These are phyloP conservation scores for Hydrozoanthus gracilis DNA, from an alignment of 92 coral and sea anemone genomes.

Conservation along the genomic window DNA sequence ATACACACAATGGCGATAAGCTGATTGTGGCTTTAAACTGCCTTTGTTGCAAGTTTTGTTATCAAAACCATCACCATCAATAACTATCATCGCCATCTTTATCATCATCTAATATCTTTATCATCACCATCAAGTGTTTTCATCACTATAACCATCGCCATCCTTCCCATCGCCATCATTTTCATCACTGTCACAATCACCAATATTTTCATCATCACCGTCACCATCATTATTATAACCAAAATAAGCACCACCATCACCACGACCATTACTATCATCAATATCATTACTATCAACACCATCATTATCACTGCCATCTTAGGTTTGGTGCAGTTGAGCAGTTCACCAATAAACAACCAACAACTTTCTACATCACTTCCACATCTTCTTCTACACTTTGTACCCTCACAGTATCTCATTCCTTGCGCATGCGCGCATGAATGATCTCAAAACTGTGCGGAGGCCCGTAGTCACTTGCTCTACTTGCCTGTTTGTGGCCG, in stretches of 20 bases:
- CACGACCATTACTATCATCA: neutral
- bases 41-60: neutral
- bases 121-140: neutral
- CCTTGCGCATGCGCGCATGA: too few relatives aligned
- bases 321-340: too few relatives aligned
- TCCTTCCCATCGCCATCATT: neutral
- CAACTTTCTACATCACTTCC: too few relatives aligned
- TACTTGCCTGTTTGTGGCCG: slow-evolving; percentile 57
- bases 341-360: too few relatives aligned
- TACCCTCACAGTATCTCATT: too few relatives aligned
- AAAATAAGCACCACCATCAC: neutral
- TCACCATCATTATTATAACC: neutral
- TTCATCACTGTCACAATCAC: neutral
- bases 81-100: too few relatives aligned
- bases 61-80: neutral
- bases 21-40: neutral
- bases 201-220: neutral
- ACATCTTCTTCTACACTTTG: too few relatives aligned
- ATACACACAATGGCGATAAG: too few relatives aligned
- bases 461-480: neutral
- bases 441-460: too few relatives aligned
- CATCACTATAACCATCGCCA: neutral
- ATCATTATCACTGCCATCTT: too few relatives aligned
- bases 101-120: neutral
- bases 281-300: neutral